Percentiles rank a stretch among this genome's conserved stretches.
phyloP scores from a whole-genome alignment of 2,888 invertebrate species.

The Pseudococcus viburni region DNA sequence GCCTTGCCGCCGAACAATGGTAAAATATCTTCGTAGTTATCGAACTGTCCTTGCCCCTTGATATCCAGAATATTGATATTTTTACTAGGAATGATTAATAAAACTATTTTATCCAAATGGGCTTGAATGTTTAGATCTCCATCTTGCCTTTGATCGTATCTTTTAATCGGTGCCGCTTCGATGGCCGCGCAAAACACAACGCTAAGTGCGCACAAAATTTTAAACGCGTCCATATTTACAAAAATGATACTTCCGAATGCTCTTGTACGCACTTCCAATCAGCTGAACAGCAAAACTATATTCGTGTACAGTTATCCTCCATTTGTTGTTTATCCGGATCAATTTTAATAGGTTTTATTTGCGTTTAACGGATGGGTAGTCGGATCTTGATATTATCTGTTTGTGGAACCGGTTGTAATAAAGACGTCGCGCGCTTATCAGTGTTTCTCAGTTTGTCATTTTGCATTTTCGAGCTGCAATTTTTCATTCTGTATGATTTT shows the following conservation, averaged over 20 bases:
- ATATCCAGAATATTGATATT: constrained; percentile 64
- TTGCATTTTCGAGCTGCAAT: constrained; percentile 23
- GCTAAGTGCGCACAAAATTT: constrained; percentile 61
- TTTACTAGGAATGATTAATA: constrained; percentile 65
- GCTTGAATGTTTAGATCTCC: constrained; percentile 66
- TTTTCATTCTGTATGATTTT: constrained; percentile 18
- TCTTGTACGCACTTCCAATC: constrained; percentile 60
- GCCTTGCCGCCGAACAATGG: constrained; percentile 60
- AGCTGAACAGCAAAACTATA: constrained; percentile 59
- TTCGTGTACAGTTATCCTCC: constrained; percentile 62
- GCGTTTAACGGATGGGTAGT: constrained; percentile 64
- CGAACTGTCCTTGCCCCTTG: constrained; percentile 63
- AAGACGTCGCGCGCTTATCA: constrained; percentile 50
- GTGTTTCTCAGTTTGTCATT: constrained; percentile 61
- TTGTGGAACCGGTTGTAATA: constrained; percentile 61
- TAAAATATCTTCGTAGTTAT: constrained; percentile 63
- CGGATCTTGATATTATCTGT: constrained; percentile 63
- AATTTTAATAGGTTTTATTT: constrained; percentile 66
- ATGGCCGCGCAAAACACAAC: constrained; percentile 29
- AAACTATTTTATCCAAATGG: constrained; percentile 65
- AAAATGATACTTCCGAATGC: constrained; percentile 60
- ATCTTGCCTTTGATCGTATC: constrained; percentile 64
- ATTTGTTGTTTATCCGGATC: constrained; percentile 65
- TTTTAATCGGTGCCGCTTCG: constrained; percentile 54
- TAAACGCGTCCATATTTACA: constrained; percentile 61